Conservation (phyloP, 2,113 vertebrate genomes). For the Gallinago jamesoni region DNA sequence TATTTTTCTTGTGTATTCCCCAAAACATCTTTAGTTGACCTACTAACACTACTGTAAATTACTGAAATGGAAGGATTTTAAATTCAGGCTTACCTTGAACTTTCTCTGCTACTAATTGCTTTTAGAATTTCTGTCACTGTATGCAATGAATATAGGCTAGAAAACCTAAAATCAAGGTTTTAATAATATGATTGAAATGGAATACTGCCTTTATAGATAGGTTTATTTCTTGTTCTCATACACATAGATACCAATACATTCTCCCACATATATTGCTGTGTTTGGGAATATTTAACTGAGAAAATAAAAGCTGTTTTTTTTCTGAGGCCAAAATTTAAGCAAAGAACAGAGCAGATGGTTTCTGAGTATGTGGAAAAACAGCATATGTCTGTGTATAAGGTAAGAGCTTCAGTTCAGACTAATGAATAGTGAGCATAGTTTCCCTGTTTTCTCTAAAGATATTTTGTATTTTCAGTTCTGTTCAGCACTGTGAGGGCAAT, state of each 20-base stretch:
- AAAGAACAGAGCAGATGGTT: neutral
- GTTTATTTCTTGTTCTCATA: neutral
- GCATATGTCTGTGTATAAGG: neutral
- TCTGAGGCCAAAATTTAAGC: neutral
- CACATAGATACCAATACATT: neutral
- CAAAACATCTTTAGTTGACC: neutral
- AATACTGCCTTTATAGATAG: neutral
- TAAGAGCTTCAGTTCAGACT: neutral
- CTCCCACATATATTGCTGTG: neutral
- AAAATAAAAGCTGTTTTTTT: neutral
- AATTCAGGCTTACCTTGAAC: neutral
- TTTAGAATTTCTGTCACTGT: neutral
- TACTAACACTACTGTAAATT: neutral
- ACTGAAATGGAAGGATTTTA: neutral
- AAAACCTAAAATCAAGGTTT: neutral
- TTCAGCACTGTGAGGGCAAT: neutral
- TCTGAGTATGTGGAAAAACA: neutral
- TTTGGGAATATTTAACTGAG: neutral
- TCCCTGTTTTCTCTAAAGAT: neutral
- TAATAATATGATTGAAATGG: neutral
- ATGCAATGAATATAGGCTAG: neutral
- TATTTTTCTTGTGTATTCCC: neutral
- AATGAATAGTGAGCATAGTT: neutral
- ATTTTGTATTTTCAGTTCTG: neutral
- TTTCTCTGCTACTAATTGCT: neutral